Evolutionary conservation across 1,140 invertebrate genomes (phyloP).

Genomic region (Onthophagus taurus): DNA sequence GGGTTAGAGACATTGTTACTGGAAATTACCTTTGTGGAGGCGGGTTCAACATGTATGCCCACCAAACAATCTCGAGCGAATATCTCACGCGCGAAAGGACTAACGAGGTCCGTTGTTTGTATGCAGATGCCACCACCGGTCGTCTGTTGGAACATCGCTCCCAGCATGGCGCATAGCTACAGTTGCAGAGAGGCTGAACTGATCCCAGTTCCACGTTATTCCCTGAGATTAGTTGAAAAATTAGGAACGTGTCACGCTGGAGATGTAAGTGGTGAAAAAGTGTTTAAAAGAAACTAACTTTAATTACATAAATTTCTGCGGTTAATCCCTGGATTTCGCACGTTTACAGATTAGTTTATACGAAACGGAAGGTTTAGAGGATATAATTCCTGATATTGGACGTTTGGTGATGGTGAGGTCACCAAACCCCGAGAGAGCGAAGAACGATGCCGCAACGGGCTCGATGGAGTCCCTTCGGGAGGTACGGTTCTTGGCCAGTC

Average conservation of each 20-base stretch:
- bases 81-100: too few relatives aligned
- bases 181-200: conserved; percentile 50
- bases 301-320: conserved; percentile 10
- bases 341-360: conserved; percentile 44
- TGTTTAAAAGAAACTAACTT: neutral
- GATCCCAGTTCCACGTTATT: conserved; percentile 55
- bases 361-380: conserved; percentile 44
- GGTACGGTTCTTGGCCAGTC: conserved; percentile 60
- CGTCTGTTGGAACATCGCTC: conserved; percentile 52
- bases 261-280: conserved; percentile 45
- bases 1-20: too few relatives aligned
- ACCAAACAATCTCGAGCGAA: too few relatives aligned
- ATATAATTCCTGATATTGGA: conserved; percentile 37
- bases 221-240: conserved; percentile 58
- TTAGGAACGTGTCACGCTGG: conserved; percentile 64
- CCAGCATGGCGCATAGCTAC: conserved; percentile 51
- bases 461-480: conserved; percentile 48
- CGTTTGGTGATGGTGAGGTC: conserved; percentile 45
- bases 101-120: too few relatives aligned
- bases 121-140: conserved; percentile 46
- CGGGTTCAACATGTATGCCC: too few relatives aligned
- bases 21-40: too few relatives aligned
- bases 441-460: conserved; percentile 29
- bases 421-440: conserved; percentile 27
- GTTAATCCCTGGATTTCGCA: conserved; percentile 4